These are phyloP conservation scores for Coluber constrictor DNA, from an alignment of 2,797 vertebrate species.

Conservation along the genomic window DNA sequence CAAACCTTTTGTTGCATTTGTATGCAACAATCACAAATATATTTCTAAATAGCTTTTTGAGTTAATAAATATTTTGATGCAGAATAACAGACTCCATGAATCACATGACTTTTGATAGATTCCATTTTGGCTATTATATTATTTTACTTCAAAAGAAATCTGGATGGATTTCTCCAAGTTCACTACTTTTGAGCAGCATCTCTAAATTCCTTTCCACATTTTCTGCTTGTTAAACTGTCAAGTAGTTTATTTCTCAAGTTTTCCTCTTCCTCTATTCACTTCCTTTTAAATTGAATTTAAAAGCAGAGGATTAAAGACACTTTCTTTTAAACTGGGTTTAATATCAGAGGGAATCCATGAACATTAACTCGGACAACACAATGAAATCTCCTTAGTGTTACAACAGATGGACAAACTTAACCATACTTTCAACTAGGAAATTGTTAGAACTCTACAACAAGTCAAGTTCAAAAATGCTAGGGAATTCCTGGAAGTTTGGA, in stretches of 20 bases:
- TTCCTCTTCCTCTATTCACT: neutral
- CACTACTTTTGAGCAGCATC: neutral
- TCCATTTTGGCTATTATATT: neutral
- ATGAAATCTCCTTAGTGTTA: neutral
- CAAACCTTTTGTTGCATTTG: neutral
- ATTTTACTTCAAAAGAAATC: neutral
- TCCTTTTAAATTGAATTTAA: neutral
- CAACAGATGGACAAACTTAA: neutral
- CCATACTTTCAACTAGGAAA: neutral
- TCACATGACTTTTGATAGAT: neutral
- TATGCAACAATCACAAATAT: neutral
- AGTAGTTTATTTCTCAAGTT: neutral
- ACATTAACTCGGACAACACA: neutral
- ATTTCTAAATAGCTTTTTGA: neutral
- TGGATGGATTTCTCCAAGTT: neutral
- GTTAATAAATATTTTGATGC: neutral
- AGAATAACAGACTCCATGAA: neutral
- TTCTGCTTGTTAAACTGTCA: neutral
- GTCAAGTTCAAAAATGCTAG: neutral
- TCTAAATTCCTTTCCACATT: neutral
- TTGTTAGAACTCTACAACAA: neutral
- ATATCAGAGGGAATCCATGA: neutral
- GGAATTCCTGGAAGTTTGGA: neutral
- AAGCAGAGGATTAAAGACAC: neutral
- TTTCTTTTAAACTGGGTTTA: neutral